Evolutionary conservation across 2,113 vertebrate genomes (phyloP), one percentile per base, ranked within the genome.

Genomic region (Spea bombifrons): DNA sequence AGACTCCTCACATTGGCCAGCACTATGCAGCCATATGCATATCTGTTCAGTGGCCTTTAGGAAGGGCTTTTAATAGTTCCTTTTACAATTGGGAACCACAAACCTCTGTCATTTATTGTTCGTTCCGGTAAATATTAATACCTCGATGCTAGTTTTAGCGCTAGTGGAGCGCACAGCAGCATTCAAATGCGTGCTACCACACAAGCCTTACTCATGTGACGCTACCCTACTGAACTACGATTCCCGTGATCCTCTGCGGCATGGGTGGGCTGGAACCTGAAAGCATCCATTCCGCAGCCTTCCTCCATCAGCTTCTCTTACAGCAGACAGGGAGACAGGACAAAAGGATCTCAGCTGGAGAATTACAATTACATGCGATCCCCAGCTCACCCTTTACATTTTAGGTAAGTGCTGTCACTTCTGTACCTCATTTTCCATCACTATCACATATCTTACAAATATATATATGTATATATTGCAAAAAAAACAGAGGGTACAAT

Each of bases 251-350:
- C 53, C 71, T 84, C 16, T 64, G 71, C 57, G 6, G 61, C 8
- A 50, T 66, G 0, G 0, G 7, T 64, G 68, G 48, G 57, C 50
- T 73, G 17, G 8, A 77, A 71, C 80, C 5, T 1, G 30, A 49
- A 59, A 52, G 10, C 65, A 69, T 10, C 8, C 8, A 10, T 65
- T 67, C 49, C 63, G 71, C 55, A 67, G 53, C 80, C 63, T 53
- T 66, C 55, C 49, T 64, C 55, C 63, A 74, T 75, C 3, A 76
- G 67, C 17, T 61, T 75, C 71, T 50, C 81, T 82, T 73, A 79
- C 84, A 75, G 3, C 0, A 57, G n/a, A 9, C 47, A 81, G 81
- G 3, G 1, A 78, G 59, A 44, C 53, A 74, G 78, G 43, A 71
- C 17, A 46, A 63, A 83, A 8, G 2, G 2, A 12, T 7, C 55